Evolutionary conservation across 2,113 vertebrate genomes (phyloP).

Genomic region (Protobothrops mucrosquamatus): DNA sequence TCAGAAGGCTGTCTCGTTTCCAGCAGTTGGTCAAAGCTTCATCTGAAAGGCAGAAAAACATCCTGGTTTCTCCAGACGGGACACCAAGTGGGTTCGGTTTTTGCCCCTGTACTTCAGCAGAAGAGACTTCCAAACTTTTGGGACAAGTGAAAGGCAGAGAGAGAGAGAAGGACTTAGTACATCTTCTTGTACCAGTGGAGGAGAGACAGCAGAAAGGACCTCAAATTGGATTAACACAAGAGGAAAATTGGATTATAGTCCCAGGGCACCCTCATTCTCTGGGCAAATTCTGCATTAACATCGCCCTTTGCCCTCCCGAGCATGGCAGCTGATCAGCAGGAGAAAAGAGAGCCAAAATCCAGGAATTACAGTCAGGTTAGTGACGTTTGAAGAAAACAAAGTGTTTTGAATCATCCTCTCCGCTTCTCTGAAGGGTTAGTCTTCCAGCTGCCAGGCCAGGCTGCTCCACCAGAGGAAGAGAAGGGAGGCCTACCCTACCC

Average conservation of each 20-base stretch:
- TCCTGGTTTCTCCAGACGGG: no score
- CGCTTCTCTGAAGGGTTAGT: not conserved
- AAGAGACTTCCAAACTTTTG: not conserved
- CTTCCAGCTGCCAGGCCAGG: not conserved
- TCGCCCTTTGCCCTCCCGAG: not conserved
- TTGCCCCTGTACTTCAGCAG: not conserved
- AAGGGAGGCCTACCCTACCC: not conserved
- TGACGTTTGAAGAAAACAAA: not conserved
- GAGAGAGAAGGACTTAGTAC: not conserved
- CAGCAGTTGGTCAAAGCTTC: not conserved
- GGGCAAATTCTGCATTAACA: not conserved
- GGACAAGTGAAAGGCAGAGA: not conserved
- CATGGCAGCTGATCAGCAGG: not conserved
- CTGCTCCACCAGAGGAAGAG: not conserved
- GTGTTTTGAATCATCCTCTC: not conserved
- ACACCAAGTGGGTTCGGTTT: not conserved
- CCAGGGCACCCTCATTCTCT: not conserved
- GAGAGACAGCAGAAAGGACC: no score
- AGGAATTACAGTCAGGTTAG: constrained; percentile 5
- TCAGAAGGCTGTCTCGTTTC: not conserved
- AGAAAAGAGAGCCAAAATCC: not conserved
- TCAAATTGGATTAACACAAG: not conserved
- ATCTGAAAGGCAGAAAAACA: not conserved
- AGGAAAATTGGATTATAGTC: not conserved
- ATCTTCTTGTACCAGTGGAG: not conserved